Evolutionary conservation across 2,888 invertebrate species (phyloP), one percentile per base, ranked within the genome.

Genomic region (Andrena minutula): DNA sequence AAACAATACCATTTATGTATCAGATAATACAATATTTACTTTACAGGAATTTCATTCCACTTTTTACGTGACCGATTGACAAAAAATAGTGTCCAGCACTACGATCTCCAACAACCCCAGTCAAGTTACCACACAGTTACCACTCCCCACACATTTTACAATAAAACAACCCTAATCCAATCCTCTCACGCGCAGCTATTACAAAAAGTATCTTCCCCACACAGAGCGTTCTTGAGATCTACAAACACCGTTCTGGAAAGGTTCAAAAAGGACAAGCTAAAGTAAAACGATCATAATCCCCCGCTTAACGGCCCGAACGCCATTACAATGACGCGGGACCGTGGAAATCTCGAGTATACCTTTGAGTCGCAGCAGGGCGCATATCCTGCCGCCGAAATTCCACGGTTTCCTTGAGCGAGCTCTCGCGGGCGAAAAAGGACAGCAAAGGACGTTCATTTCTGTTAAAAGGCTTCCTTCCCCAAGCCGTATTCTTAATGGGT

Each of bases 401-500:
- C 73, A 20, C n/a, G 20, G 30, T 76, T 72, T 79, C 61, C 69
- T 58, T n/a, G 47, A 28, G 12, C 28, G 23, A 49, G 35, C 47
- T 70, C 58, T 8, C 49, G 10, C 20, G n/a, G 35, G n/a, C 26
- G 28, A 65, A 74, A 74, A 73, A 66, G 68, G 71, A 71, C 51
- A 77, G 60, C 63, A 16, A 56, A 53, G 77, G 53, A 72, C 79
- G 83, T 85, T 87, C 81, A 83, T 87, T 86, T 79, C 75, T 75
- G 80, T 81, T 87, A 75, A 80, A 87, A 87, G 79, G 83, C 71
- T 41, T 84, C 63, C 75, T 60, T 69, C 49, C 51, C 65, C 61
- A 56, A 72, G 75, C 51, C 66, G 74, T 65, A 61, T 77, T 82
- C 80, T 87, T 81, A 87, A 85, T 85, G 70, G 87, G 79, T 85